Conservation (phyloP, 2,797 vertebrate genomes). For the Coccyzus lansbergi region DNA sequence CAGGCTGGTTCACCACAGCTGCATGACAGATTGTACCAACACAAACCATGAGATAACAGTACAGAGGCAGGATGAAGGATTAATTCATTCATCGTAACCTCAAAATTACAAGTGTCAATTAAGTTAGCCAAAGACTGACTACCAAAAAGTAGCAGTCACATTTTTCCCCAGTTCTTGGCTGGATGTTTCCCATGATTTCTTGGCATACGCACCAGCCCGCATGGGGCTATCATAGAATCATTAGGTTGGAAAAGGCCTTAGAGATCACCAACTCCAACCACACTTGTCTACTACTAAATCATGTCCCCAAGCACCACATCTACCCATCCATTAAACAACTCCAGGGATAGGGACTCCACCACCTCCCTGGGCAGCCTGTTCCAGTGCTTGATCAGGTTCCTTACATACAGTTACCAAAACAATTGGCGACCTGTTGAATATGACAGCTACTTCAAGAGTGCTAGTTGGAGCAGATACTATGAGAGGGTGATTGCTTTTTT, state of each 20-base stretch:
- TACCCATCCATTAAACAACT: no score
- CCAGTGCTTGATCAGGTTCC: neutral
- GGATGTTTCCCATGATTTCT: neutral
- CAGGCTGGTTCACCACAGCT: neutral
- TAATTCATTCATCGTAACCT: neutral
- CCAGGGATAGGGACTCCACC: no score
- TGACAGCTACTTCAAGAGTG: neutral
- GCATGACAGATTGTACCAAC: accelerated
- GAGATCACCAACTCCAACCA: no score
- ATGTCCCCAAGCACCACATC: no score
- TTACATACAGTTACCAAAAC: neutral
- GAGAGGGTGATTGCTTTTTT: neutral
- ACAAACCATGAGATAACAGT: neutral
- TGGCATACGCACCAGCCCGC: neutral
- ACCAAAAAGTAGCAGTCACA: neutral
- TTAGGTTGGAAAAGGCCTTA: no score
- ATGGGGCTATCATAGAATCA: neutral
- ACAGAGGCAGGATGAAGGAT: neutral
- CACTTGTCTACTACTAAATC: no score
- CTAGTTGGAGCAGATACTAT: neutral
- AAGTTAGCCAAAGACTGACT: neutral
- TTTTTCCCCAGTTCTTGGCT: neutral
- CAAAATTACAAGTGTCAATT: neutral
- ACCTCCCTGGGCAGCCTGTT: no score
- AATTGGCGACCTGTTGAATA: neutral